phyloP scores from a whole-genome alignment of 2,113 vertebrate species.

The Melanerpes formicivorus region DNA sequence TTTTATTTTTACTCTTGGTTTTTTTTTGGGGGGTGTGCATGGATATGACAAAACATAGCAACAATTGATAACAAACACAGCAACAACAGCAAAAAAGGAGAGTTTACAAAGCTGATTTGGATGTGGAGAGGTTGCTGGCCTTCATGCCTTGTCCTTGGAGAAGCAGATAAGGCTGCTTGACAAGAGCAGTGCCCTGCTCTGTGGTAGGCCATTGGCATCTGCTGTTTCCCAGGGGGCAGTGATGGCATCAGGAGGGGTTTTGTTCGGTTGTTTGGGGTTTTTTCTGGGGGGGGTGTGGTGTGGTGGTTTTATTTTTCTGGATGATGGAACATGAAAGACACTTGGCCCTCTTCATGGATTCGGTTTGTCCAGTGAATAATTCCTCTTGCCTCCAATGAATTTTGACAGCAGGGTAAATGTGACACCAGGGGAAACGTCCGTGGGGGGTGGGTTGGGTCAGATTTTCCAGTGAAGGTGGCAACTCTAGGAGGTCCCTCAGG shows the following conservation, averaged over 20 bases:
- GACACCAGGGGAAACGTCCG: neutral
- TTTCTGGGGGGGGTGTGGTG: too few species aligned
- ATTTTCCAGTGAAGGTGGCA: neutral
- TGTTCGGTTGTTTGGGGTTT: too few species aligned
- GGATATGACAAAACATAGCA: neutral
- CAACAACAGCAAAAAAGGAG: neutral
- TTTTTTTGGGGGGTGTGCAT: neutral
- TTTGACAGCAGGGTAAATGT: slow-evolving; percentile 29
- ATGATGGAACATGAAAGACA: slow-evolving; percentile 21
- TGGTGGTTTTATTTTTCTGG: neutral
- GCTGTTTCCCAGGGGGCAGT: neutral
- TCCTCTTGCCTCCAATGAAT: slow-evolving; percentile 36
- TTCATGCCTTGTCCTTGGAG: neutral
- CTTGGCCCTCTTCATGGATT: slow-evolving; percentile 16
- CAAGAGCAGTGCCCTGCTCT: neutral
- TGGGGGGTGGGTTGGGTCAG: neutral
- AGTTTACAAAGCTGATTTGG: slow-evolving; percentile 27
- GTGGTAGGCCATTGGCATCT: neutral
- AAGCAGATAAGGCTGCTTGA: neutral
- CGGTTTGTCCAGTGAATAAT: slow-evolving; percentile 21
- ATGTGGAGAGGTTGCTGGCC: neutral
- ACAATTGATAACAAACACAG: neutral
- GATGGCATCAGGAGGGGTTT: neutral
- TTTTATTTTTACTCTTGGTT: neutral
- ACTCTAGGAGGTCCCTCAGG: neutral